phyloP scores from a whole-genome alignment of 2,113 vertebrate species.

The Ailurus styani region DNA sequence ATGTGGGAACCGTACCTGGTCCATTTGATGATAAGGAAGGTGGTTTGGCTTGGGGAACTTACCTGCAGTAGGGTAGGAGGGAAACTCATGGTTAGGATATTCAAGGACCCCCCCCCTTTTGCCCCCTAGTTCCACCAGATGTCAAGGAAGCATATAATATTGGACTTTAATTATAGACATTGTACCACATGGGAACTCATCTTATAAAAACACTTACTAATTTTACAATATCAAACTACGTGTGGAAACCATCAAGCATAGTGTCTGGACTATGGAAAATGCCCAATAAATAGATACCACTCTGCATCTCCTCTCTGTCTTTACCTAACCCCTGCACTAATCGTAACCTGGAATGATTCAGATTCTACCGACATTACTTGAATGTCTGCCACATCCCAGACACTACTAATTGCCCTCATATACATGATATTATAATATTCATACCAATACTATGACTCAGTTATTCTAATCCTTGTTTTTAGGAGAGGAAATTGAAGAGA shows the following conservation, averaged over 20 bases:
- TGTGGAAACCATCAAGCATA: not conserved
- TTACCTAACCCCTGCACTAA: not conserved
- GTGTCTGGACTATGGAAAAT: not conserved
- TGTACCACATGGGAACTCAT: not conserved
- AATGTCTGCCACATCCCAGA: not conserved
- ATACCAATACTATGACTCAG: not conserved
- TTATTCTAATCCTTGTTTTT: not conserved
- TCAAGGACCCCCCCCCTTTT: rapidly evolving
- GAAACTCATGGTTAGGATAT: not conserved
- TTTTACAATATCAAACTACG: not conserved
- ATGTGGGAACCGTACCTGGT: not conserved
- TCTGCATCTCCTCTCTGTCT: not conserved
- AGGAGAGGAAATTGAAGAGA: not conserved
- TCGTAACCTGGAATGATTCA: not conserved
- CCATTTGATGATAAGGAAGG: not conserved
- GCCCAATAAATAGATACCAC: not conserved
- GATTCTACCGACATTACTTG: not conserved
- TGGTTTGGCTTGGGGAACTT: not conserved
- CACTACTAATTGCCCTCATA: not conserved
- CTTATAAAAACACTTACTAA: not conserved
- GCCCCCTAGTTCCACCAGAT: not conserved
- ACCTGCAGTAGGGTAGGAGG: not conserved
- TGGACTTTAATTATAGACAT: not conserved
- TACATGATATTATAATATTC: not conserved
- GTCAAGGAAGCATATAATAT: not conserved